These are phyloP conservation scores for Drosophila melanosoma DNA, from an alignment of 2,888 invertebrate genomes.

Conservation along the genomic window DNA sequence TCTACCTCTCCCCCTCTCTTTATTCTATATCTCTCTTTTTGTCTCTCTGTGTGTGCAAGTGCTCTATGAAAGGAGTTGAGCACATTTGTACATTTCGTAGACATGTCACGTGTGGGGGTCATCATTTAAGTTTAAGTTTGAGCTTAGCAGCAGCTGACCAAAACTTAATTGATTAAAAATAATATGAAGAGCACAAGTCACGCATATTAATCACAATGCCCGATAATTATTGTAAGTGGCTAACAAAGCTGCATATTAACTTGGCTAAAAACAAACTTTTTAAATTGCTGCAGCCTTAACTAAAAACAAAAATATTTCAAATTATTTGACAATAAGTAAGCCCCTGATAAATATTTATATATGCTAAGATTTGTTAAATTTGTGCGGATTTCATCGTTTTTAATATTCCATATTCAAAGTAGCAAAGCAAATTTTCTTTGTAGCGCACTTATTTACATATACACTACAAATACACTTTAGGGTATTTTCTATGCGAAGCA, in stretches of 20 bases:
- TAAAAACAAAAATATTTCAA: neutral
- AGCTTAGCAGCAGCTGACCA: conserved; percentile 48
- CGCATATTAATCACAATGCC: conserved; percentile 50
- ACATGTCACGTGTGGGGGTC: conserved; percentile 71
- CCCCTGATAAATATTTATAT: neutral
- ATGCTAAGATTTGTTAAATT: neutral
- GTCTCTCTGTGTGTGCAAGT: conserved; percentile 33
- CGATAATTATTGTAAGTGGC: neutral
- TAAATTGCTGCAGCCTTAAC: neutral
- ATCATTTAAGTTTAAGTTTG: conserved; percentile 71
- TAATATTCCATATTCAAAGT: neutral
- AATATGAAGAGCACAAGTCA: conserved; percentile 58
- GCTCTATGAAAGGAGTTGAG: neutral
- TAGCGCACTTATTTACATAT: neutral
- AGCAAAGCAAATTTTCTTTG: neutral
- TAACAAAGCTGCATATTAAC: conserved; percentile 13
- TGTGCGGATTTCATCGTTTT: neutral
- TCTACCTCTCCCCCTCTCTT: neutral
- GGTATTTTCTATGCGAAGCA: conserved; percentile 8
- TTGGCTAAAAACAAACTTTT: neutral
- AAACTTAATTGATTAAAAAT: conserved; percentile 80
- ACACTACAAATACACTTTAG: neutral
- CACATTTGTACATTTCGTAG: conserved; percentile 53
- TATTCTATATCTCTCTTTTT: conserved; percentile 41
- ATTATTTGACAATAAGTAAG: neutral